Evolutionary conservation across 2,888 invertebrate genomes (phyloP).

Genomic region (Xestia rhomboidea): DNA sequence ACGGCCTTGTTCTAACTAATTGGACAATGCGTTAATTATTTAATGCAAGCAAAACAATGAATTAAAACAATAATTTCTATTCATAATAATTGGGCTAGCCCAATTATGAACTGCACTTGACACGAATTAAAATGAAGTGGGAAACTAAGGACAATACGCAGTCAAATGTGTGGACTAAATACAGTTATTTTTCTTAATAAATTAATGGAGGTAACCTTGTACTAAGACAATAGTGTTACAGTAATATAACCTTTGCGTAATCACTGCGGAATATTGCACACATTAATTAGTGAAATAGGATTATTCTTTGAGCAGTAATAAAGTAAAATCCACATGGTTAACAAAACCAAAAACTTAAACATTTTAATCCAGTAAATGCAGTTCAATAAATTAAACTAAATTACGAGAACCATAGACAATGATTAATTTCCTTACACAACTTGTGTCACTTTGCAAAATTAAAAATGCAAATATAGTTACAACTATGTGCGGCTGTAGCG

Average conservation of each 20-base stretch:
- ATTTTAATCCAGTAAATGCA: conserved; percentile 11
- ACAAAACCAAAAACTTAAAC: not conserved
- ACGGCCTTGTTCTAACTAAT: conserved; percentile 81
- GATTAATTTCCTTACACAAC: conserved; percentile 36
- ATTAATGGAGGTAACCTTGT: conserved; percentile 68
- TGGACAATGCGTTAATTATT: conserved; percentile 74
- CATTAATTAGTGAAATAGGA: conserved; percentile 62
- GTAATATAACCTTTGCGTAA: conserved; percentile 65
- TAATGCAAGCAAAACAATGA: conserved; percentile 77
- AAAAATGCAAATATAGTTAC: conserved; percentile 48
- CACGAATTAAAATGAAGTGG: conserved; percentile 83
- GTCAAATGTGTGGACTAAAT: conserved; percentile 63
- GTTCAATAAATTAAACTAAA: conserved; percentile 44
- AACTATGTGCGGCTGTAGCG: conserved; percentile 8
- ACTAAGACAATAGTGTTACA: conserved; percentile 73
- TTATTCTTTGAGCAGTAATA: conserved; percentile 26
- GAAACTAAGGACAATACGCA: conserved; percentile 83
- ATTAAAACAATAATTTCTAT: conserved; percentile 79
- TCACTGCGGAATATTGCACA: conserved; percentile 61
- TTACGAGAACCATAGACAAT: conserved; percentile 19
- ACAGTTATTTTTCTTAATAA: conserved; percentile 68
- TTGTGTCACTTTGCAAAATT: conserved; percentile 44
- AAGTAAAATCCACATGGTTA: not conserved
- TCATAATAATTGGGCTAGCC: conserved; percentile 77
- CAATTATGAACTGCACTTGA: conserved; percentile 85